Base-by-base conservation (phyloP, 2,113 vertebrate genomes). In the Chelonoidis abingdonii region DNA sequence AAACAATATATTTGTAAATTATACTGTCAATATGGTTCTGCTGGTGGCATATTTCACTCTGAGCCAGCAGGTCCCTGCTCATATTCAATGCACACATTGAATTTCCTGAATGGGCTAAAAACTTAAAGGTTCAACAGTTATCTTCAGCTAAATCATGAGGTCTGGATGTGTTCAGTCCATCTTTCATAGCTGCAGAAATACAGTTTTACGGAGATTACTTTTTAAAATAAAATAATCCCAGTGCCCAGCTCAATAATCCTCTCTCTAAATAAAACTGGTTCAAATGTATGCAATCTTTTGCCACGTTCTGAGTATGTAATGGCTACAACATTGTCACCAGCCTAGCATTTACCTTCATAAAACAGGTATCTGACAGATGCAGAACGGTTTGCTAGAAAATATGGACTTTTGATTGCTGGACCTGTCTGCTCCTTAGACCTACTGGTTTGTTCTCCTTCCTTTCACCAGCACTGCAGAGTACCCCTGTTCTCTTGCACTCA, bases 401-500 rank as follows among this genome's bases (percentile, higher is more conserved):
- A 56, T 25, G 11, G 38, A 22, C 10, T 76, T 75, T 38, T 44
- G 22, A 25, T 17, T 38, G 27, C 6, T 81, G 22, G n/a, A 54
- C 21, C 24, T 10, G 13, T 76, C 12, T 41, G 57, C 11, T 50
- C 22, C 38, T 29, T 29, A 57, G 2, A 59, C 11, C 14, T 50
- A 3, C 27, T n/a, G 44, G 41, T 52, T 65, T 47, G 24, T 69
- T 53, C 47, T 25, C 54, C 81, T 31, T 38, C 72, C 47, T 87
- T 75, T 44, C 17, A 10, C 27, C 35, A 22, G 10, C 1, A 29
- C 53, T 27, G 59, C 59, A 84, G 16, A 62, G 31, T 0, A 29
- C 0, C 0, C 49, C 4, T 53, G 22, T n/a, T 52, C 14, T n/a
- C 29, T 47, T 35, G 31, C 6, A n/a, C 13, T 65, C 44, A 14